Percentiles rank a stretch among this genome's conserved stretches.
phyloP scores from a whole-genome alignment of 2,113 vertebrate genomes.

The Riparia riparia region DNA sequence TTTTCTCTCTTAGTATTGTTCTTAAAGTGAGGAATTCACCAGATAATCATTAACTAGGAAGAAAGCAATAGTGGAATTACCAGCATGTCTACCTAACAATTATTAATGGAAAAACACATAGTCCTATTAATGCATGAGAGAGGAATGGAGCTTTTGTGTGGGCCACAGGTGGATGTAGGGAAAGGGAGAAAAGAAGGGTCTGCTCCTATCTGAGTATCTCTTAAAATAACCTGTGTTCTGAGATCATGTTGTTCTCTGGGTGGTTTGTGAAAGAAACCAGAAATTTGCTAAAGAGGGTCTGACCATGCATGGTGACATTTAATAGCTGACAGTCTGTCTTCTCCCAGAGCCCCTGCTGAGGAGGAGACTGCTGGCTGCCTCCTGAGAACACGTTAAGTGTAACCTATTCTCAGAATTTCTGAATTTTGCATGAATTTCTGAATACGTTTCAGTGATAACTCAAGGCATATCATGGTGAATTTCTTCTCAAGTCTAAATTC shows the following conservation, averaged over 20 bases:
- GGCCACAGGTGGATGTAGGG: not conserved
- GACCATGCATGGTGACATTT: not conserved
- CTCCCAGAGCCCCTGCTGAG: not conserved
- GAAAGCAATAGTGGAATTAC: not conserved
- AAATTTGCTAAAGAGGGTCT: not conserved
- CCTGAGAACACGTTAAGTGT: not conserved
- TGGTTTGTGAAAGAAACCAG: constrained; percentile 10
- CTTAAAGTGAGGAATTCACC: not conserved
- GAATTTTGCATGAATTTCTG: not conserved
- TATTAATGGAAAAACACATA: not conserved
- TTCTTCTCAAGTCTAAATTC: constrained; percentile 10
- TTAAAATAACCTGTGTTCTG: not conserved
- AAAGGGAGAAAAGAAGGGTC: not conserved
- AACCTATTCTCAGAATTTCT: constrained; percentile 23
- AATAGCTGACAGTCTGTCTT: constrained; percentile 6
- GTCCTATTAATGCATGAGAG: not conserved
- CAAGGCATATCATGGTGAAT: not conserved
- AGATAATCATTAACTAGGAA: not conserved
- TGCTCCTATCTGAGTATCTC: not conserved
- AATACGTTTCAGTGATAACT: not conserved
- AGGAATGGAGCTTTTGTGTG: not conserved
- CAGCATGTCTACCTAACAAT: not conserved
- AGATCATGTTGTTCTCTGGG: not conserved
- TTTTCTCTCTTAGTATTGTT: not conserved
- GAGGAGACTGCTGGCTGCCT: constrained; percentile 38